Evolutionary conservation across 2,888 invertebrate species (phyloP), one percentile per base, ranked within the genome.

Genomic region (Griposia aprilina): DNA sequence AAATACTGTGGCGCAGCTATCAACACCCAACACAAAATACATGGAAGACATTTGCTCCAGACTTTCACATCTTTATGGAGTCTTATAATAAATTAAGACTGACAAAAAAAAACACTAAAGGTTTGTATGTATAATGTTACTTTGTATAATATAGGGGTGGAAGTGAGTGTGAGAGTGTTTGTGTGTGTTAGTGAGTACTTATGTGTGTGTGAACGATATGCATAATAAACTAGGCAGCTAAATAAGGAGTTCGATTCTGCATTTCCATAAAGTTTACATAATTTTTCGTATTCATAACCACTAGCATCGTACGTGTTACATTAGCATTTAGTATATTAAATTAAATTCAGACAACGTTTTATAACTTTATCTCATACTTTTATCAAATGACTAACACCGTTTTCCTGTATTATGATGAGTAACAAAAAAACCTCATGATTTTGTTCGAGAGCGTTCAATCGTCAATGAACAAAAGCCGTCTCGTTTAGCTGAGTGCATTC

Each of bases 401-500:
- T 68, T 76, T 65, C 59, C 57, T 63, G 59, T 36, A 2, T 57
- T 59, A 48, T 26, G 57, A 50, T n/a, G 48, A 78, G 15, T 23
- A 62, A 67, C 52, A 70, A 69, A 74, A 65, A 70, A 57, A 30
- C n/a, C 10, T 0, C 17, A 23, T 11, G 41, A 52, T 50, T 60
- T 36, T n/a, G 76, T 82, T 62, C 30, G 26, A 36, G n/a, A 63
- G 55, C 48, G 26, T 59, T 55, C 59, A 60, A 8, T 57, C 30
- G 60, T 74, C 57, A 67, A 8, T n/a, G 20, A n/a, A 36, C 71
- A 81, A 65, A 76, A 63, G 30, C 11, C 20, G 52, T 77, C 76
- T 78, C 57, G 70, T 65, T 36, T 8, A 26, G 23, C 70, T 65
- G 75, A 84, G 85, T 85, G 63, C 86, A 72, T 80, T 76, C 23